Base-by-base conservation (phyloP, 2,797 vertebrate species). In the Pangasius djambal region DNA sequence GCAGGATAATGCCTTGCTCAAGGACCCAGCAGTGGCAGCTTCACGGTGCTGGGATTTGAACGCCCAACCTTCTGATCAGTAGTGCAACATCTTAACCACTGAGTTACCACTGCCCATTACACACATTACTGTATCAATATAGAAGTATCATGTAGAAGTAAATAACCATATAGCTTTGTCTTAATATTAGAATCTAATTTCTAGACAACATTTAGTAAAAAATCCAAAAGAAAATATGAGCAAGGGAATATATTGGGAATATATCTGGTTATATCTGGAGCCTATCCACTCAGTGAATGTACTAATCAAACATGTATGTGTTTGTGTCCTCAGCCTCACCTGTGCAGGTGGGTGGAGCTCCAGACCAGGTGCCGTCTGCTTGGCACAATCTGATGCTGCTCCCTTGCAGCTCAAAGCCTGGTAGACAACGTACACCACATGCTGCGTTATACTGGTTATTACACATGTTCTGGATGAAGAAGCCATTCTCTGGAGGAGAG, bases 361-460 rank as follows among this genome's bases (percentile, higher is more conserved):
- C 96, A 6, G 98, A 98, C 98, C 98, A 99, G 67, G 96, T 94
- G 83, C 97, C 97, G 44, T 94, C 97, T 70, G 97, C 95, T 92
- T 98, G 98, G 94, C 98, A 99, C 93, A 99, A 95, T 25, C 97
- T 94, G 93, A 99, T 98, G 93, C 96, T 95, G 86, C 96, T 98
- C 91, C 98, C 98, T 90, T 97, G 96, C 0, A 99, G 97, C 92
- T 98, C 97, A 93, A 97, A 99, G 31, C 98, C 98, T 0, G 96
- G 93, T 93, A 96, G 95, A 92, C 98, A 99, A 48, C 97, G 96
- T 78, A 99, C 96, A 28, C 98, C 98, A 34, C 98, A 99, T 28
- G 98, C 98, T 18, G 98, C 97, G 15, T 99, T 97, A 70, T 97
- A 99, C 92, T 97, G 96, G 95, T 97, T 98, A 94, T 98, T 98